These are phyloP conservation scores for Hephaestus fuliginosus DNA, from an alignment of 2,797 vertebrate species.

Conservation along the genomic window DNA sequence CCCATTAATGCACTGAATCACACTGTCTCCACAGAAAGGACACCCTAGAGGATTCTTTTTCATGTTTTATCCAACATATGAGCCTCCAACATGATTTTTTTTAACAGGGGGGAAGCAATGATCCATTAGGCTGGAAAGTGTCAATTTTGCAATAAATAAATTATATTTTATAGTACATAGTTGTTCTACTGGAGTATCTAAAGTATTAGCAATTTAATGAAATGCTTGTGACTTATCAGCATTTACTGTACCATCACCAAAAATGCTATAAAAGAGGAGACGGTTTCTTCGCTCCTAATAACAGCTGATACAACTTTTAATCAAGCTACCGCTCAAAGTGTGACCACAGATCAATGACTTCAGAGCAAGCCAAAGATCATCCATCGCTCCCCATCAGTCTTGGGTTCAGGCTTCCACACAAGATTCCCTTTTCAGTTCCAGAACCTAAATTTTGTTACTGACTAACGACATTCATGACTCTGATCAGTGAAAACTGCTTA, in stretches of 20 bases:
- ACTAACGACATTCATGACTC: neutral
- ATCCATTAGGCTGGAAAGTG: neutral
- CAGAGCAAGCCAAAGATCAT: conserved; percentile 3
- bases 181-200: neutral
- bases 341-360: conserved; percentile 15
- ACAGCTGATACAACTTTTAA: conserved; percentile 10
- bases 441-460: neutral
- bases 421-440: neutral
- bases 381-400: neutral
- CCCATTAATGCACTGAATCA: no score
- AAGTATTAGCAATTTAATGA: neutral
- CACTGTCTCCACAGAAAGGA: no score
- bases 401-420: neutral
- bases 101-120: no score
- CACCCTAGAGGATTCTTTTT: no score
- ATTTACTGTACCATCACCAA: neutral
- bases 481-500: neutral
- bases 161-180: neutral
- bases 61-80: no score
- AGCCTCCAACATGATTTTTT: no score
- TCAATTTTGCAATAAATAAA: neutral
- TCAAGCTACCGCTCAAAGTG: conserved; percentile 11
- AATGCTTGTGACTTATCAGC: neutral
- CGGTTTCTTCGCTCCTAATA: conserved; percentile 4
- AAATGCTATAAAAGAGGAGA: neutral